Evolutionary conservation across 1,140 invertebrate genomes (phyloP).

Genomic region (Lepidurus apus): DNA sequence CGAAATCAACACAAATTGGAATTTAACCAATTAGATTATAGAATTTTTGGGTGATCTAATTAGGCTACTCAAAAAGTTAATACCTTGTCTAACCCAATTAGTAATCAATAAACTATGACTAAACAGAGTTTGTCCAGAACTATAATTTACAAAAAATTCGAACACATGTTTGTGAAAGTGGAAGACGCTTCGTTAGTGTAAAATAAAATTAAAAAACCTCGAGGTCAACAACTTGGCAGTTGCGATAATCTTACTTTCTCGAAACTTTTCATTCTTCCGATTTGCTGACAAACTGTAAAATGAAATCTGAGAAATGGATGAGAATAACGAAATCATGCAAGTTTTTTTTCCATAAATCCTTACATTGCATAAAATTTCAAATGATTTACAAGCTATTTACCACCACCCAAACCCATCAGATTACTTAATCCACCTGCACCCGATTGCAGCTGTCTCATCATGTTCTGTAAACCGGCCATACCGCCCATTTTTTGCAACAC

Average conservation of each 20-base stretch:
- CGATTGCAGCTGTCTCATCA: constrained; percentile 96
- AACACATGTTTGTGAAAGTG: too few relatives aligned
- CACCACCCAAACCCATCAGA: constrained; percentile 58
- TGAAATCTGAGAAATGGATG: background rate
- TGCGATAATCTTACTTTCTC: background rate
- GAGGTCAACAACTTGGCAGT: background rate
- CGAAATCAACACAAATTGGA: too few relatives aligned
- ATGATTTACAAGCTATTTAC: constrained; percentile 27
- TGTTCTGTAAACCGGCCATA: constrained; percentile 91
- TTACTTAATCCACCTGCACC: constrained; percentile 69
- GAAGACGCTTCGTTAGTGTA: too few relatives aligned
- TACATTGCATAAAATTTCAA: constrained; percentile 15
- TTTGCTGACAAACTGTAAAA: background rate
- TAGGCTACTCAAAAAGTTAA: too few relatives aligned
- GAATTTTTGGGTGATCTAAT: too few relatives aligned
- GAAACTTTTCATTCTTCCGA: background rate
- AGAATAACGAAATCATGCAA: constrained; percentile 4
- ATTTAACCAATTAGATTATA: too few relatives aligned
- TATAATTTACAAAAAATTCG: too few relatives aligned
- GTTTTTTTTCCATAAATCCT: background rate
- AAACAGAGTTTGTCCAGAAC: too few relatives aligned
- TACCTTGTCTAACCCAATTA: too few relatives aligned
- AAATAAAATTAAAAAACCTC: background rate
- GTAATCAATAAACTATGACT: too few relatives aligned
- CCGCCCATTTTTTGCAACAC: constrained; percentile 95